Conservation (phyloP, 2,113 vertebrate species). For the Aptenodytes forsteri region DNA sequence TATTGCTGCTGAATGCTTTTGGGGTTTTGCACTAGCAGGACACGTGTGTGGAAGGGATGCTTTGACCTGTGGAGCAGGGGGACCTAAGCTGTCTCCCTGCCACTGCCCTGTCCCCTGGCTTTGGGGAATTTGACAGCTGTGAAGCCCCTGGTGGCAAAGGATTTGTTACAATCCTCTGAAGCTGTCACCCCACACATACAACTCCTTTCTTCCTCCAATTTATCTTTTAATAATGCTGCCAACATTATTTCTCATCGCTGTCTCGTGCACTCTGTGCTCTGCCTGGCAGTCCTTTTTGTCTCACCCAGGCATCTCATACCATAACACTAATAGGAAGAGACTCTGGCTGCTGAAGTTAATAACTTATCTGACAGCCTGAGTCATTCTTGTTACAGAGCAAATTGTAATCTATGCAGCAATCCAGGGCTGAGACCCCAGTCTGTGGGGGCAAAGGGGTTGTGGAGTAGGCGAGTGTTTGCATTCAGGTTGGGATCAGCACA, state of each 20-base stretch:
- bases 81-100: neutral
- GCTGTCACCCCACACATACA: neutral
- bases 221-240: conserved; percentile 5
- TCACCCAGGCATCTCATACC: neutral
- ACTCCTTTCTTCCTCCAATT: neutral
- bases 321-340: neutral
- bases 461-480: fast-evolving
- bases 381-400: neutral
- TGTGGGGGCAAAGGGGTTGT: neutral
- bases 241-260: neutral
- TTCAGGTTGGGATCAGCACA: neutral
- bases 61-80: neutral
- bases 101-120: neutral
- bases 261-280: neutral
- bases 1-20: fast-evolving
- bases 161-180: neutral
- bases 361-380: neutral
- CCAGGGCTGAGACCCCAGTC: neutral
- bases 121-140: neutral
- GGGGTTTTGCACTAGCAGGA: neutral
- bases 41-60: neutral
- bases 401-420: neutral
- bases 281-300: neutral
- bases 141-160: neutral
- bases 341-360: neutral